These are phyloP conservation scores for Parauchenoglanis ngamensis DNA, from an alignment of 2,797 vertebrate genomes.

Conservation along the genomic window DNA sequence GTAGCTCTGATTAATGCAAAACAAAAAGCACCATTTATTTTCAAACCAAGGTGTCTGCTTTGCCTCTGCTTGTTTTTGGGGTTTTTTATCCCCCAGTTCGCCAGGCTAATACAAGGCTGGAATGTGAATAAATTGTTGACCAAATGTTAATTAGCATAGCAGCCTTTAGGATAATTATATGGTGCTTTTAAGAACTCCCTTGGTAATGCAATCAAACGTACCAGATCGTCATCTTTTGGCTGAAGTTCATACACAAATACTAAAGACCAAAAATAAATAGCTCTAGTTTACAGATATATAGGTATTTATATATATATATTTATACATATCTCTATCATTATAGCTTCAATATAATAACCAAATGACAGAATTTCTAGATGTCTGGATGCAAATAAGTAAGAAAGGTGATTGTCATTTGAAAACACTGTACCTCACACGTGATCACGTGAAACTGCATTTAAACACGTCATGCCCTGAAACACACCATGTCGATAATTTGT, in stretches of 20 bases:
- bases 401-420: neutral
- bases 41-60: conserved; percentile 42
- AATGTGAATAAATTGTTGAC: conserved; percentile 37
- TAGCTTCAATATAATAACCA: neutral
- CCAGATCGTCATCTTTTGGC: neutral
- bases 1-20: conserved; percentile 66
- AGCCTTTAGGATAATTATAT: conserved; percentile 26
- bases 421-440: too few relatives aligned
- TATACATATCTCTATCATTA: neutral
- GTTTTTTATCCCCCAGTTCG: neutral
- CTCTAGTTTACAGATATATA: neutral
- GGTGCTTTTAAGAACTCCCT: neutral
- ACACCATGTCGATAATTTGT: neutral
- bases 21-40: conserved; percentile 54
- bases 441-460: neutral
- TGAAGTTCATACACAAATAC: neutral
- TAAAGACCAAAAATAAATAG: neutral
- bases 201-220: neutral
- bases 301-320: too few relatives aligned
- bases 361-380: neutral
- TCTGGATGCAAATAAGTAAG: neutral
- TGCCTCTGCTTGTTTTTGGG: too few relatives aligned
- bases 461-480: neutral
- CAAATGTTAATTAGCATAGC: conserved; percentile 25
- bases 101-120: conserved; percentile 32